Percentiles rank a stretch among this genome's conserved stretches.
Conservation (phyloP, 2,113 vertebrate species). For the Periophthalmus modestus region DNA sequence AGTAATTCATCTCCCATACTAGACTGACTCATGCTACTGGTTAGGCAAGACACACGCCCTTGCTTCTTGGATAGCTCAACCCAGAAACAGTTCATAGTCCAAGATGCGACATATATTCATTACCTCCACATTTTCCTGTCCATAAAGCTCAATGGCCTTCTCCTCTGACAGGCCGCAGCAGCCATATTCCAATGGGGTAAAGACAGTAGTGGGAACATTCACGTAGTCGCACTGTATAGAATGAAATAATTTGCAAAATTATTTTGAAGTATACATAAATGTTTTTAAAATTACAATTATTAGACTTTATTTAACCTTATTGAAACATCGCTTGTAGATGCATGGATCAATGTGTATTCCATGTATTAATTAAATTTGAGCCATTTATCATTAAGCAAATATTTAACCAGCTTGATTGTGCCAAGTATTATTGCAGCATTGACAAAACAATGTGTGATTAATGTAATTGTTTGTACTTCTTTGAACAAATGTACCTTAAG, state of each 20-base stretch:
- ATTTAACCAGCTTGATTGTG: too few species aligned
- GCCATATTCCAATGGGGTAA: constrained; percentile 96
- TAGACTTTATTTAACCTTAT: neutral
- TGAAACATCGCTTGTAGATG: too few species aligned
- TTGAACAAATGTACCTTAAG: constrained; percentile 77
- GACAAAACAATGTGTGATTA: too few species aligned
- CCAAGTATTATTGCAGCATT: too few species aligned
- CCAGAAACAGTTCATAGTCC: neutral
- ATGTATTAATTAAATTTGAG: neutral
- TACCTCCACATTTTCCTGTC: constrained; percentile 87
- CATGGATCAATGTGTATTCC: neutral
- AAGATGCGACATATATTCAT: constrained; percentile 19
- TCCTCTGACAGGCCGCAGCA: constrained; percentile 92
- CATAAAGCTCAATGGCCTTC: constrained; percentile 79
- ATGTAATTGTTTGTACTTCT: neutral
- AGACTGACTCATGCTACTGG: neutral
- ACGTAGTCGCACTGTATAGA: constrained; percentile 90
- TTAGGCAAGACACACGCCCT: neutral
- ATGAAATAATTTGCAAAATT: neutral
- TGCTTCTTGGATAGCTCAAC: neutral
- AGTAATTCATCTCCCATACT: neutral
- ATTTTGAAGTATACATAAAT: too few species aligned
- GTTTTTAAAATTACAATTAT: too few species aligned
- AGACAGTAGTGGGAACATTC: constrained; percentile 92
- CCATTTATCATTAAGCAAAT: too few species aligned